Base-by-base conservation (phyloP, 2,797 vertebrate species). In the Hemibagrus guttatus region DNA sequence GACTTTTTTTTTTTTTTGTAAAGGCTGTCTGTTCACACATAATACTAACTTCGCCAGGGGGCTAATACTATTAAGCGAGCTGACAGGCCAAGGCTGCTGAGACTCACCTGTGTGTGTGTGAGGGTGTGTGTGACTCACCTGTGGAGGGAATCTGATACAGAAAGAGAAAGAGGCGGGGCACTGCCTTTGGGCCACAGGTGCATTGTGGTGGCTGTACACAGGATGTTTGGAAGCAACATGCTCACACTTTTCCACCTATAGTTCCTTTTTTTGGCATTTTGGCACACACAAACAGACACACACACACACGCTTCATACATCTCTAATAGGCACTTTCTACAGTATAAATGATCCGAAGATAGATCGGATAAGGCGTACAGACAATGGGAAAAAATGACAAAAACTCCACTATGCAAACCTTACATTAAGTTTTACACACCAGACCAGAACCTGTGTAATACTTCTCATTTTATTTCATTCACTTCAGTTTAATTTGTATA, bases 21-120 rank as follows among this genome's bases (percentile, higher is more conserved):
- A 89, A 91, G 93, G 92, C 93, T 81, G 92, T 93, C 93, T 92
- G 91, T 92, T 91, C 91, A 93, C 92, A 94, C 91, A 71, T 89
- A 92, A 94, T 91, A 92, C 92, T 94, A 90, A 90, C 91, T 90
- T 91, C 78, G 93, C 87, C 49, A 88, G 91, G 92, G 79, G 92
- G 94, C 93, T 92, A 93, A 95, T 94, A 91, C 91, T 92, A 91
- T 92, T 92, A 94, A 94, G 94, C 94, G 92, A 94, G 93, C 89
- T 94, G 94, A 95, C 93, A 95, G 92, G 91, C 92, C 91, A 90
- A 90, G 93, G 94, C 94, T 93, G 92, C 92, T 90, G 93, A 63
- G 91, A 93, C 93, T 91, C 91, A 91, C 93, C 94, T 93, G 91
- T 92, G 93, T 93, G 93, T 95, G 93, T 89, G 89, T 92, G 92